phyloP scores from a whole-genome alignment of 2,113 vertebrate genomes.

The Oenanthe oenanthe region DNA sequence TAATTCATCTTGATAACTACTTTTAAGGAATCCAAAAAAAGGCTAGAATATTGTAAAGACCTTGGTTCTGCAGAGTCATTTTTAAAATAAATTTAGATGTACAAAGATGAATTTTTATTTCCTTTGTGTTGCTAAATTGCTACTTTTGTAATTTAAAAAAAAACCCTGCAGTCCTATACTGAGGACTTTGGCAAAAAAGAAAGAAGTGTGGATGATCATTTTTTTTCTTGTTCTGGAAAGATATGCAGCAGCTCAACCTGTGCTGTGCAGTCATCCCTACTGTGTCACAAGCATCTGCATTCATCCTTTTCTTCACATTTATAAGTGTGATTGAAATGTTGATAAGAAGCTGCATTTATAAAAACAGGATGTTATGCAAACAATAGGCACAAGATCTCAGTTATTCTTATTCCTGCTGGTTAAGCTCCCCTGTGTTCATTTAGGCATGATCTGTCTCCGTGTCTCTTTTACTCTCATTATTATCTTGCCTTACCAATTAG shows the following conservation, averaged over 20 bases:
- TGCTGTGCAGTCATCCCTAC: neutral
- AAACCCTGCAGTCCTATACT: neutral
- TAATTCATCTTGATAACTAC: conserved; percentile 85
- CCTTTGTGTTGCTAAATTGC: conserved; percentile 65
- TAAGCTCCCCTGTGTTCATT: conserved; percentile 52
- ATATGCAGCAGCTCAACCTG: neutral
- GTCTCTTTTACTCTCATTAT: conserved; percentile 51
- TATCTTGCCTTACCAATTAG: neutral
- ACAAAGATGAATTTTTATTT: conserved; percentile 74
- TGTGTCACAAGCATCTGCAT: neutral
- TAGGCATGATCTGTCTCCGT: conserved; percentile 26
- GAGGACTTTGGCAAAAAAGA: neutral
- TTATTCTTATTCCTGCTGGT: conserved; percentile 50
- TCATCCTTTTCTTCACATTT: neutral
- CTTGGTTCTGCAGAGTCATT: conserved; percentile 54
- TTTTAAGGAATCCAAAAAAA: conserved; percentile 78
- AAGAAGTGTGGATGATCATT: neutral
- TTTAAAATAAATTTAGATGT: conserved; percentile 78
- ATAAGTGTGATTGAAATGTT: conserved; percentile 21
- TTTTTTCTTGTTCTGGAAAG: neutral
- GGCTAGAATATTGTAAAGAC: conserved; percentile 62
- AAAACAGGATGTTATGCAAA: conserved; percentile 9
- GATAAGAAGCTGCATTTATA: conserved; percentile 33
- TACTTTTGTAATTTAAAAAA: neutral
- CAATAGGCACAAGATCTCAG: conserved; percentile 17